These are phyloP conservation scores for Omphaloscelis lunosa DNA, from an alignment of 2,888 invertebrate genomes.

Conservation along the genomic window DNA sequence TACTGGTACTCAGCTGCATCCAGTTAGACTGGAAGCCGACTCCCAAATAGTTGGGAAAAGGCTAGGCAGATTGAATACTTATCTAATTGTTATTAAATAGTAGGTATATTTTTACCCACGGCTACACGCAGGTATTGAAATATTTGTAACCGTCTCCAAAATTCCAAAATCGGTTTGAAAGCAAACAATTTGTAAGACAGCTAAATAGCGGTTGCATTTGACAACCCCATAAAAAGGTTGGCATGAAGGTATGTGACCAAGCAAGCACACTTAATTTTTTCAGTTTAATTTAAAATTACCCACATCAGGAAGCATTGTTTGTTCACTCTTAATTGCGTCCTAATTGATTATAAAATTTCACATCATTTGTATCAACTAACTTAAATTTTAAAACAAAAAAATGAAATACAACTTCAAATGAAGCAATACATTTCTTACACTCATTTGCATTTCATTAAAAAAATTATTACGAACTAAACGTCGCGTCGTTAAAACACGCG, in stretches of 20 bases:
- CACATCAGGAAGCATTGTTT: constrained; percentile 30
- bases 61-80: too few relatives aligned
- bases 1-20: too few relatives aligned
- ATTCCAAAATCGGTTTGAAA: constrained; percentile 13
- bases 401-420: constrained; percentile 32
- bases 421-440: constrained; percentile 32
- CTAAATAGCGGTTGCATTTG: constrained; percentile 30
- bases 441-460: constrained; percentile 54
- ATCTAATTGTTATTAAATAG: too few relatives aligned
- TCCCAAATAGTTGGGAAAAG: too few relatives aligned
- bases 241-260: constrained; percentile 28
- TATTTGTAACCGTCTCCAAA: neutral
- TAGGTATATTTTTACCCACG: too few relatives aligned
- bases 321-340: constrained; percentile 58
- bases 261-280: constrained; percentile 17
- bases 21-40: too few relatives aligned
- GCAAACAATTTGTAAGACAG: constrained; percentile 29
- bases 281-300: constrained; percentile 22
- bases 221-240: constrained; percentile 41
- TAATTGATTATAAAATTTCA: constrained; percentile 69
- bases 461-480: constrained; percentile 28
- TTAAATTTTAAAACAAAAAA: constrained; percentile 42
- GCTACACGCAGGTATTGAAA: too few relatives aligned
- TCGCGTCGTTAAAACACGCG: constrained; percentile 23
- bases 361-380: constrained; percentile 56